Percentiles rank a stretch among this genome's conserved stretches.
Evolutionary conservation across 1,140 invertebrate genomes (phyloP).

Genomic region (Sminthurinus signatus): DNA sequence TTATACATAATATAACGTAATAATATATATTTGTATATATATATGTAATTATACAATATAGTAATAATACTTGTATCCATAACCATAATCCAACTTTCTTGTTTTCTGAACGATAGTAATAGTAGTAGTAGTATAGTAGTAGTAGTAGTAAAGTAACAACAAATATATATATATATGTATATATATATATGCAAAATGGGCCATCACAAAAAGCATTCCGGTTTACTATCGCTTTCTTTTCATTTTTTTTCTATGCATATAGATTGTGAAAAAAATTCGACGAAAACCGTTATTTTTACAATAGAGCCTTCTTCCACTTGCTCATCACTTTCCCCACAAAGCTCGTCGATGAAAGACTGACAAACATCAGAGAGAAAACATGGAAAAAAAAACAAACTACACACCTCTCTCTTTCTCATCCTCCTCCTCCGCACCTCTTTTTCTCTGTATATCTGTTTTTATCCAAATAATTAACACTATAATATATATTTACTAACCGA

Average conservation of each 20-base stretch:
- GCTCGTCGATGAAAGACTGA: slow-evolving; percentile 39
- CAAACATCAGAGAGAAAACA: slow-evolving; percentile 33
- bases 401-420: neutral
- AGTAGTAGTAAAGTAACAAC: slow-evolving; percentile 15
- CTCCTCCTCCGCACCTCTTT: no score
- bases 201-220: slow-evolving; percentile 13
- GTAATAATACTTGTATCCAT: slow-evolving; percentile 18
- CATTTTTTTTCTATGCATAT: no score
- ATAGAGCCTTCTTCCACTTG: slow-evolving; percentile 12
- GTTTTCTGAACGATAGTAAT: slow-evolving; percentile 1
- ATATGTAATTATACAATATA: no score
- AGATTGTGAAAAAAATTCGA: neutral
- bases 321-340: slow-evolving; percentile 29
- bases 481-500: no score
- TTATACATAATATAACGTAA: no score
- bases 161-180: no score
- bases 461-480: no score
- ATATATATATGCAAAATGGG: slow-evolving; percentile 20
- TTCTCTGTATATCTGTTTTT: no score
- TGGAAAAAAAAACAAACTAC: slow-evolving; percentile 25
- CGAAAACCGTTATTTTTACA: slow-evolving; percentile 1
- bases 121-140: no score
- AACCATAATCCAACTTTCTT: slow-evolving; percentile 14
- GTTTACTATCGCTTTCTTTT: no score
- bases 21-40: no score